Conservation (phyloP, 1,140 invertebrate genomes). For the Hyposmocoma kahamanoa region DNA sequence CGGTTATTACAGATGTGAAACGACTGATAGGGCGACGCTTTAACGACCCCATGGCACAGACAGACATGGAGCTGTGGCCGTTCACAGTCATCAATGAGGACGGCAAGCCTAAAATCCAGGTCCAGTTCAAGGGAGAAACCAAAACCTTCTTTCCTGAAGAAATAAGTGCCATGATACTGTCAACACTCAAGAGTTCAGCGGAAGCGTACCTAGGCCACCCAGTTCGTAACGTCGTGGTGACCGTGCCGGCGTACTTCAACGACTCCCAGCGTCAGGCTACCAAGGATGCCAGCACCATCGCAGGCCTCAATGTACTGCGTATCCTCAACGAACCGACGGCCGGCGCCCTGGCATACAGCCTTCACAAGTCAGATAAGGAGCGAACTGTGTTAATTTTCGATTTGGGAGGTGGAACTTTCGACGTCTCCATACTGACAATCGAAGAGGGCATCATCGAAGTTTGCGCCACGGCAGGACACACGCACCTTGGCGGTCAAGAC, state of each 20-base stretch:
- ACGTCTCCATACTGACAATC: conserved; percentile 82
- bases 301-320: conserved; percentile 78
- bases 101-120: too few species aligned
- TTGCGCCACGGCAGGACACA: conserved; percentile 73
- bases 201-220: conserved; percentile 81
- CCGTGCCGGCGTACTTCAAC: conserved; percentile 91
- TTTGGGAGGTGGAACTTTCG: conserved; percentile 78
- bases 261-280: conserved; percentile 91
- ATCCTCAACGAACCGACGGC: conserved; percentile 82
- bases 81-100: too few species aligned
- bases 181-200: conserved; percentile 86
- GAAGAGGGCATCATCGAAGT: conserved; percentile 82
- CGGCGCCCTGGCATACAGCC: conserved; percentile 81
- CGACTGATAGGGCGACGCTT: too few species aligned
- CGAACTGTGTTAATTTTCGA: conserved; percentile 62
- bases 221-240: conserved; percentile 80
- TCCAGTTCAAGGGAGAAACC: too few species aligned
- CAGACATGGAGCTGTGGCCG: too few species aligned
- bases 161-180: conserved; percentile 82
- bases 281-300: conserved; percentile 79
- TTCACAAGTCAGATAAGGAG: conserved; percentile 81
- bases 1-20: too few species aligned
- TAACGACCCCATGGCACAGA: too few species aligned
- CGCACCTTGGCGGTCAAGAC: conserved; percentile 79
- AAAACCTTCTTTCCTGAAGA: too few species aligned